phyloP scores from a whole-genome alignment of 2,113 vertebrate species.

The Tamias sibiricus region DNA sequence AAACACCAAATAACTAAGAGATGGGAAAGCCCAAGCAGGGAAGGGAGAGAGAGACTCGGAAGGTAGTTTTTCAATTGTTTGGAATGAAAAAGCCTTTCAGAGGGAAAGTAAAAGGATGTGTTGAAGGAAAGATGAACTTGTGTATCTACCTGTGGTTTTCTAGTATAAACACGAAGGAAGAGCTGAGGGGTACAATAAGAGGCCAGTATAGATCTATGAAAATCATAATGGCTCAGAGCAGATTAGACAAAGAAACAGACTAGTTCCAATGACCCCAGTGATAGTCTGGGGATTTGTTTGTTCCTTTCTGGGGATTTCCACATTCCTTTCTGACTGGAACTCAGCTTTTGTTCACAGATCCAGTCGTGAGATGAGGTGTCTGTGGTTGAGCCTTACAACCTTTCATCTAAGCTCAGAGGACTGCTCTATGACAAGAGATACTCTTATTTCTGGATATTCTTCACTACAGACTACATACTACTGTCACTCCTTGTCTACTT shows the following conservation, averaged over 20 bases:
- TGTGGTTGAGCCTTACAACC: not conserved
- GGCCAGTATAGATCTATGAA: not conserved
- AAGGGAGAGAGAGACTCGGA: not conserved
- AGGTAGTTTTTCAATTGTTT: not conserved
- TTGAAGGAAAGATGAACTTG: not conserved
- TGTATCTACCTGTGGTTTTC: not conserved
- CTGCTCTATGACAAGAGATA: not conserved
- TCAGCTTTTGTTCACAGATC: not conserved
- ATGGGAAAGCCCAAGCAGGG: not conserved
- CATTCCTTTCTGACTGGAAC: not conserved
- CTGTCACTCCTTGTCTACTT: not conserved
- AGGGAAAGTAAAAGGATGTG: not conserved
- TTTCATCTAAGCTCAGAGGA: not conserved
- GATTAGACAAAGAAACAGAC: not conserved
- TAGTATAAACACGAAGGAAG: not conserved
- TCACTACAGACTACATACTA: not conserved
- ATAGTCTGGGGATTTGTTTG: constrained; percentile 1
- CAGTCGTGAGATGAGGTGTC: not conserved
- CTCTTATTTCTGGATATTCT: not conserved
- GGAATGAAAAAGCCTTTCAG: not conserved
- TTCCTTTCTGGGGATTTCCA: constrained; percentile 40
- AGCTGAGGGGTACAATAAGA: not conserved
- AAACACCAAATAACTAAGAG: not conserved
- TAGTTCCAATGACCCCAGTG: not conserved
- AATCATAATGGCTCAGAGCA: not conserved